Percentiles rank a stretch among this genome's conserved stretches.
Evolutionary conservation across 2,113 vertebrate genomes (phyloP).

Genomic region (Odontesthes bonariensis): DNA sequence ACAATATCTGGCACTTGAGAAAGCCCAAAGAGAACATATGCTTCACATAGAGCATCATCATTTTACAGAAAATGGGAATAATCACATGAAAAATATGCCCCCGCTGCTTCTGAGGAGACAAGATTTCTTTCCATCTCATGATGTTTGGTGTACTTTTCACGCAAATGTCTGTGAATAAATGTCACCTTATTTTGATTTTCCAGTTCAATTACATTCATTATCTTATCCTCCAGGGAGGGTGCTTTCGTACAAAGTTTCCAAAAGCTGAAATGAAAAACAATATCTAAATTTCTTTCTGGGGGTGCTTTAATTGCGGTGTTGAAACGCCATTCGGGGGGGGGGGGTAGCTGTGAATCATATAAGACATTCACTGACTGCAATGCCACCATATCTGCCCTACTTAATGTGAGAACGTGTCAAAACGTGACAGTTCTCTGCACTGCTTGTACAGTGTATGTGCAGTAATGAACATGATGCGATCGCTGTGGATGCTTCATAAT

Average conservation of each 20-base stretch:
- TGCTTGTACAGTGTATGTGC: neutral
- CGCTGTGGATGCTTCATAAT: too few relatives aligned
- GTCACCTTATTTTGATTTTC: slow-evolving; percentile 38
- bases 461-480: neutral
- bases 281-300: neutral
- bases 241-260: slow-evolving; percentile 2
- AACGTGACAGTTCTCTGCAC: neutral
- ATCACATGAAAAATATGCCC: slow-evolving; percentile 22
- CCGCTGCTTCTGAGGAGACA: slow-evolving; percentile 35
- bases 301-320: neutral
- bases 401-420: slow-evolving; percentile 22
- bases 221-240: slow-evolving; percentile 17
- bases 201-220: slow-evolving; percentile 29
- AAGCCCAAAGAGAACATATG: slow-evolving; percentile 26
- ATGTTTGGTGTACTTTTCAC: slow-evolving; percentile 26
- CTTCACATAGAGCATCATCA: slow-evolving; percentile 17
- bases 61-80: slow-evolving; percentile 23
- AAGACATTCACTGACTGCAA: slow-evolving; percentile 16
- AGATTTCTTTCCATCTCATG: slow-evolving; percentile 22
- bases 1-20: slow-evolving; percentile 40
- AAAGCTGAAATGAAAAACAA: slow-evolving; percentile 18
- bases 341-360: slow-evolving; percentile 10
- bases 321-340: slow-evolving; percentile 1
- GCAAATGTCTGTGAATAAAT: slow-evolving; percentile 31
- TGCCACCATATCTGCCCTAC: slow-evolving; percentile 24